These are phyloP conservation scores for Gallinago jamesoni DNA, from an alignment of 2,113 vertebrate species.

Conservation along the genomic window DNA sequence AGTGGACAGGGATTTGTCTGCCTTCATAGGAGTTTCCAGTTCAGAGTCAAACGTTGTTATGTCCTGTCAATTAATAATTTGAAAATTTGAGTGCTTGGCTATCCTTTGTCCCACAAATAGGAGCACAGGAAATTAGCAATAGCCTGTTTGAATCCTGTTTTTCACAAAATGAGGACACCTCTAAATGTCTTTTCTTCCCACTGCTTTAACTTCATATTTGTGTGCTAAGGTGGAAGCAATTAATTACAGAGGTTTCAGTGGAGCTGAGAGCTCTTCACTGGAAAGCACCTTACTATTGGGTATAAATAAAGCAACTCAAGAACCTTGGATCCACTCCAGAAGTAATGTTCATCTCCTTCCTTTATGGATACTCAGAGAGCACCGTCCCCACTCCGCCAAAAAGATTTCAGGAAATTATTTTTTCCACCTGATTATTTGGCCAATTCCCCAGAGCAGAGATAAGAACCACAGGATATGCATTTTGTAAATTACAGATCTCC, in stretches of 20 bases:
- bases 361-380: background rate
- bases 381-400: background rate
- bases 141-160: background rate
- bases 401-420: conserved; percentile 4
- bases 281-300: background rate
- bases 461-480: conserved; percentile 1
- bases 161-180: background rate
- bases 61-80: background rate
- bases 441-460: conserved; percentile 31
- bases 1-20: background rate
- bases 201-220: background rate
- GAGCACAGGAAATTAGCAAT: background rate
- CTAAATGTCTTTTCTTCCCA: background rate
- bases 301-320: conserved; percentile 45
- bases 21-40: background rate
- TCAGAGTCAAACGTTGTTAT: background rate
- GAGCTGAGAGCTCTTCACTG: background rate
- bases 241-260: conserved; percentile 33
- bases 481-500: conserved; percentile 31
- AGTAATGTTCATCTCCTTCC: background rate
- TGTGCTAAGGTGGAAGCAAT: background rate
- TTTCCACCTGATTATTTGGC: conserved; percentile 36
- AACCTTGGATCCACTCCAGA: conserved; percentile 2
- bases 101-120: background rate
- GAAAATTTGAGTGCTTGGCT: background rate